Conservation (phyloP, 2,797 vertebrate genomes). For the Mormyrops attenuatus region DNA sequence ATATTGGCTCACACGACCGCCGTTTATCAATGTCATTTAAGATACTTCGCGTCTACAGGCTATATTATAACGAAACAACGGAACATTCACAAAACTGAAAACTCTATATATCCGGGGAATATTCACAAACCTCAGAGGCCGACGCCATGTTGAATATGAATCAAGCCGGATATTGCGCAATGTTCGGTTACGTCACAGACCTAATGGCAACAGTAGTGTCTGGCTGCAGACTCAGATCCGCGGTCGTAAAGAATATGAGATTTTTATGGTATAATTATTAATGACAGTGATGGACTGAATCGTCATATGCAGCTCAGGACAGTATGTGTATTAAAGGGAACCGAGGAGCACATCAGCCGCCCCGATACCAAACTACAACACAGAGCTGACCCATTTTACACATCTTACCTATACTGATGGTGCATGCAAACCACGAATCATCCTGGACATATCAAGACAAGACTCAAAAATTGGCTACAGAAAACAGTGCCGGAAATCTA, state of each 20-base stretch:
- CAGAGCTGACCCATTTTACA: not conserved
- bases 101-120: not conserved
- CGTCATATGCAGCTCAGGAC: not conserved
- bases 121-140: constrained; percentile 37
- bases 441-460: not conserved
- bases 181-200: not conserved
- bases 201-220: too few relatives aligned
- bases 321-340: not conserved
- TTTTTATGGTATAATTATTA: not conserved
- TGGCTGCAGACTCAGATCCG: not conserved
- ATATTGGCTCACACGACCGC: not conserved
- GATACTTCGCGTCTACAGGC: not conserved
- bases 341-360: not conserved
- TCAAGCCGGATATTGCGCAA: not conserved
- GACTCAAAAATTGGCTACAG: constrained; percentile 6
- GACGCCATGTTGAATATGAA: constrained; percentile 42
- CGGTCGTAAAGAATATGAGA: not conserved
- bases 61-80: not conserved
- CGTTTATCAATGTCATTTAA: not conserved
- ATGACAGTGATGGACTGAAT: not conserved
- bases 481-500: not conserved
- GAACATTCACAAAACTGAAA: not conserved
- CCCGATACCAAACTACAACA: not conserved
- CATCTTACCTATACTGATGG: not conserved
- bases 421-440: not conserved